A percentile compares a stretch with the other conserved stretches of the same genome.
phyloP scores from a whole-genome alignment of 2,888 invertebrate species.

The Arctia plantaginis region DNA sequence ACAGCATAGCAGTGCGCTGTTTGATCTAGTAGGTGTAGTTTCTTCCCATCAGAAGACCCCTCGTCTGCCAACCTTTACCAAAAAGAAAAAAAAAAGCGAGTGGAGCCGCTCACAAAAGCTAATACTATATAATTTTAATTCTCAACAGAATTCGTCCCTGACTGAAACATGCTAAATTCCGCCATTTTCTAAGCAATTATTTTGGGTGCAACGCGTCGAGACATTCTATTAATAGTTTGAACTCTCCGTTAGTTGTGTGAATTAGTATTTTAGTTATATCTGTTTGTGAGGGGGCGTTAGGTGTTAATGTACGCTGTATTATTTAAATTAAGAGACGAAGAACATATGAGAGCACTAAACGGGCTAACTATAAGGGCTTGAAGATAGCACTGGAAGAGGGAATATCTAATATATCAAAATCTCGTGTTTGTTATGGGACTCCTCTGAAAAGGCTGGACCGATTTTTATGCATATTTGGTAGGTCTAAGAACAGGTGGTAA shows the following conservation, averaged over 20 bases:
- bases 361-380: no score
- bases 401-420: no score
- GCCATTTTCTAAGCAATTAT: conserved; percentile 51
- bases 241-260: conserved; percentile 14
- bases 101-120: not conserved
- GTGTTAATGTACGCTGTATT: not conserved
- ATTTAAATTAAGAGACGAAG: not conserved
- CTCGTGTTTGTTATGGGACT: no score
- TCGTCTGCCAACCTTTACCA: no score
- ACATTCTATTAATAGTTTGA: conserved; percentile 42
- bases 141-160: conserved; percentile 32
- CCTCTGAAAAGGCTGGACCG: no score
- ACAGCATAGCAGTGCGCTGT: not conserved
- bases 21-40: not conserved
- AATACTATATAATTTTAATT: not conserved
- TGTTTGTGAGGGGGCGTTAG: conserved; percentile 6
- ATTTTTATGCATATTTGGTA: no score
- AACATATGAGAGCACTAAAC: not conserved
- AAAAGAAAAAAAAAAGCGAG: not conserved
- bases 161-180: conserved; percentile 18
- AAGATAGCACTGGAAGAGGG: not conserved
- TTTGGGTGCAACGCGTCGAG: conserved; percentile 42
- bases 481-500: no score
- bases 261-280: conserved; percentile 6
- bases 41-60: no score